Percentiles rank a stretch among this genome's conserved stretches.
These are phyloP conservation scores for Lasioglossum villosulum DNA, from an alignment of 2,888 invertebrate species.

Conservation along the genomic window DNA sequence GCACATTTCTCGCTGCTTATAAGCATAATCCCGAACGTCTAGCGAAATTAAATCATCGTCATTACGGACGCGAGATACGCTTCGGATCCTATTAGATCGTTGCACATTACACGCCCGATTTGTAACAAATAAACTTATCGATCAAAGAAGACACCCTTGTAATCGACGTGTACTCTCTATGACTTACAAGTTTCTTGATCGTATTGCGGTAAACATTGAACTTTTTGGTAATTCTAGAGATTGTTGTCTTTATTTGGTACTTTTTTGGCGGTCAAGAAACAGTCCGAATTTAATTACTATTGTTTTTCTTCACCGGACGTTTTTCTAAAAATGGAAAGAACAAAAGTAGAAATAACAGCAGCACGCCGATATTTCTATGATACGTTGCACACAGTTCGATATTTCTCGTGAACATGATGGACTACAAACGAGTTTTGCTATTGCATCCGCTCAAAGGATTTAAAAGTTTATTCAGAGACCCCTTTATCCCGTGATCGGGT, in stretches of 20 bases:
- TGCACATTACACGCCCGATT: too few species aligned
- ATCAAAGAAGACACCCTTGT: too few species aligned
- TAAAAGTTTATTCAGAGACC: constrained; percentile 15
- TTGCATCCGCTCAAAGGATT: neutral
- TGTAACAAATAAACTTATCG: too few species aligned
- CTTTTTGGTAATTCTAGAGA: too few species aligned
- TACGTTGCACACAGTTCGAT: neutral
- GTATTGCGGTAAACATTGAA: too few species aligned
- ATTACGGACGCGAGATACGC: neutral
- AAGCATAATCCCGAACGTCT: neutral
- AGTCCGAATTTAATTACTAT: too few species aligned
- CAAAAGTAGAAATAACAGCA: neutral
- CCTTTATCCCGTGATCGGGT: neutral
- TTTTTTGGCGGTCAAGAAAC: too few species aligned
- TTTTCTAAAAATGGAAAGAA: neutral
- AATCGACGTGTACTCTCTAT: too few species aligned
- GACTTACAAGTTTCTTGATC: too few species aligned
- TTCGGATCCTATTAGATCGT: neutral
- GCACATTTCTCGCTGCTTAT: neutral
- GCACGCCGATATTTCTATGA: neutral
- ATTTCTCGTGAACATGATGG: neutral
- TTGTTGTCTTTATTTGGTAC: too few species aligned
- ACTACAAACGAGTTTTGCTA: neutral
- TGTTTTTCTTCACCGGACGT: neutral
- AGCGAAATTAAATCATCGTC: neutral